Base-by-base conservation (phyloP, 1,140 invertebrate genomes). In the Psix sp. region DNA sequence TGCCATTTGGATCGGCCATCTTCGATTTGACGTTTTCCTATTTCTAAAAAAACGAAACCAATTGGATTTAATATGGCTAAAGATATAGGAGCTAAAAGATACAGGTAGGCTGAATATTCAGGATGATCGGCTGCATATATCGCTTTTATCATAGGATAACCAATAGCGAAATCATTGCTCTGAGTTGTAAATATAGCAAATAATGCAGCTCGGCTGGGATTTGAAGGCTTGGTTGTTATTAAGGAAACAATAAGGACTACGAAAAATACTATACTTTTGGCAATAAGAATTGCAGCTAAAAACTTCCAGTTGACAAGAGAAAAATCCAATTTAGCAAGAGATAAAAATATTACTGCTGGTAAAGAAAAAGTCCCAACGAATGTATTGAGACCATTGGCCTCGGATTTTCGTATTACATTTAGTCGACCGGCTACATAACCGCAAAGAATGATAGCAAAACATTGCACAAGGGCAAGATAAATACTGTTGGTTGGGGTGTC, bases 101-200 rank as follows among this genome's bases (percentile, higher is more conserved):
- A 99, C 5, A 99, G 86, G 85, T 98, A 98, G 1, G 91, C 90
- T 0, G 95, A 89, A 89, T 95, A 98, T 78, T 97, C 95, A 5
- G 95, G 94, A 88, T 98, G 95, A 3, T 91, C 92, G 52, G 90
- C 88, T 73, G 90, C 88, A 82, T 94, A 95, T 4, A 94, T 85
- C 29, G 93, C 93, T 79, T 89, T 89, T 42, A 95, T 93, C 79
- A 98, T 97, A 2, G 97, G 97, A 88, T 95, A 98, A 59, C 97
- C 97, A 74, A 99, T 91, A 39, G 97, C 97, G 90, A 99, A 98
- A 87, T 99, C 97, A 90, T 99, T 99, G 82, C 95, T 97, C 82
- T 98, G 96, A 0, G 97, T 98, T 39, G 94, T 94, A 84, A 98
- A 98, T 76, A 99, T 98, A 15, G 94, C 95, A 90, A 94, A 96